Evolutionary conservation across 2,888 invertebrate genomes (phyloP).

Genomic region (Pardosa pseudoannulata): DNA sequence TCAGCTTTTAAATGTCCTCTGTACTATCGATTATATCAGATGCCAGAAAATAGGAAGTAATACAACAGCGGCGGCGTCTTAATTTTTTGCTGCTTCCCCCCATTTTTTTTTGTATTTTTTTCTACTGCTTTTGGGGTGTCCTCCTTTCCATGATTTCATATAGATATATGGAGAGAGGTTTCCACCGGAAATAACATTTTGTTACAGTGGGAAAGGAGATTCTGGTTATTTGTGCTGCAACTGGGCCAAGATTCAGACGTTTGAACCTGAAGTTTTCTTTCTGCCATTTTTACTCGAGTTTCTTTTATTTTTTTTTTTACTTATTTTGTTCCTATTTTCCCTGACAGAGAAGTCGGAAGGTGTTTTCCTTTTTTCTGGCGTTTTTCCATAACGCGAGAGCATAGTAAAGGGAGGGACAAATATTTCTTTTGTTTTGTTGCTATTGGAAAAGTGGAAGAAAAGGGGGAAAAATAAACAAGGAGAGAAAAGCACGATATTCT

Average conservation of each 20-base stretch:
- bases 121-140: not conserved
- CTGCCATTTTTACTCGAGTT: not conserved
- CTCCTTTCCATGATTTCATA: slow-evolving; percentile 15
- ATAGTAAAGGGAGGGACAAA: slow-evolving; percentile 39
- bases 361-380: slow-evolving; percentile 58
- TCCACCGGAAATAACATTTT: slow-evolving; percentile 55
- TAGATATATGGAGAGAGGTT: slow-evolving; percentile 14
- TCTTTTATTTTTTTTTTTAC: too few relatives aligned
- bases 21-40: slow-evolving; percentile 49
- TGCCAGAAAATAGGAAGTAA: slow-evolving; percentile 65
- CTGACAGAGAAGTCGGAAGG: slow-evolving; percentile 45
- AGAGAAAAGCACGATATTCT: slow-evolving; percentile 61
- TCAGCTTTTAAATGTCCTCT: slow-evolving; percentile 57
- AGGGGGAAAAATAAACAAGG: slow-evolving; percentile 24
- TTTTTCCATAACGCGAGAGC: slow-evolving; percentile 37
- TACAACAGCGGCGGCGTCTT: slow-evolving; percentile 57
- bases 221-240: slow-evolving; percentile 48
- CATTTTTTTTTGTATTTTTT: not conserved
- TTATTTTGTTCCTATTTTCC: slow-evolving; percentile 5
- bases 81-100: slow-evolving; percentile 39
- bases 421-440: slow-evolving; percentile 37
- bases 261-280: slow-evolving; percentile 11
- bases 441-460: slow-evolving; percentile 21
- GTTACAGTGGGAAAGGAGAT: slow-evolving; percentile 28
- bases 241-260: slow-evolving; percentile 67